Evolutionary conservation across 64 coral and sea anemone species (phyloP), one percentile per base, ranked within the genome.

Genomic region (Cladopsammia gracilis): DNA sequence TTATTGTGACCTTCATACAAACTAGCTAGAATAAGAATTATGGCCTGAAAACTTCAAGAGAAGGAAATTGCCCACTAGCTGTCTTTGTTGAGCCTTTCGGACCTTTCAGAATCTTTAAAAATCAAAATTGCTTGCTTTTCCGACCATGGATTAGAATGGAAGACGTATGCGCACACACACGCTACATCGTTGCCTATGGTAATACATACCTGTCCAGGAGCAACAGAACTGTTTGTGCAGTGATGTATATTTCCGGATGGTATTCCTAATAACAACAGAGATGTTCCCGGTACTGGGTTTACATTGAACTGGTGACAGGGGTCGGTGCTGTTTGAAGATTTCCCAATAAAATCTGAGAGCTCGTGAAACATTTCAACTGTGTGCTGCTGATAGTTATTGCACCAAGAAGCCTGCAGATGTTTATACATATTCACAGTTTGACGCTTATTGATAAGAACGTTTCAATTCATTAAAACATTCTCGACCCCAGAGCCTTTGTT

Each of bases 301-400:
- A 84, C 13, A 22, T 0, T 24, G 62, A 84, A 84, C 44, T 84
- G 80, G 67, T 43, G 80, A 50, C 80, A 84, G n/a, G 62, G 43
- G 42, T n/a, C 46, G 18, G 58, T 22, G 45, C 45, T 84, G 44
- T 84, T 84, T 68, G 80, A 84, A 48, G 62, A 84, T 12, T 20
- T 45, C 8, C 11, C 20, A 20, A 18, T 46, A 26, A 47, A 10
- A 62, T 68, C 19, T 14, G 23, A 49, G 6, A 84, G 18, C 20
- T 84, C 46, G 46, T 84, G 68, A 51, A 68, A 84, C 80, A 84
- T 48, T 67, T 67, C 42, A 48, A 68, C 62, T 25, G 61, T 23
- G 20, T 68, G 62, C 16, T 68, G 80, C 11, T 67, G 80, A 20
- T 84, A 84, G 20, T 84, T 64, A 51, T 84, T 84, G 19, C 80